Conservation (phyloP, 2,888 invertebrate genomes). For the Schizaphis graminum region DNA sequence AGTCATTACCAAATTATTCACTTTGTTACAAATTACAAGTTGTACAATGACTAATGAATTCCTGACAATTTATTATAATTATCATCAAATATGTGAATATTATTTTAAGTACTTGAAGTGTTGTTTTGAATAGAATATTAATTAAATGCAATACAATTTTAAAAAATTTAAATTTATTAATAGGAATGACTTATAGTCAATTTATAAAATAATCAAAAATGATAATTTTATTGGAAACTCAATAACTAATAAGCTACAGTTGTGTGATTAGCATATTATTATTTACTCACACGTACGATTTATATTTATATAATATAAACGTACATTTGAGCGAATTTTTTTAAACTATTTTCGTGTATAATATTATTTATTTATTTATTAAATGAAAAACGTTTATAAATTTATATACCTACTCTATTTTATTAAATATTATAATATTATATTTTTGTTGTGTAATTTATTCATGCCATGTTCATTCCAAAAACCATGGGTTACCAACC, state of each 20-base stretch:
- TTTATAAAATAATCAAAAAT: not conserved
- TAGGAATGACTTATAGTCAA: not conserved
- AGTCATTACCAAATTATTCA: not conserved
- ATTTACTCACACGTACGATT: not conserved
- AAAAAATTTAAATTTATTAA: not conserved
- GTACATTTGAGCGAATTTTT: not conserved
- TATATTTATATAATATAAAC: not conserved
- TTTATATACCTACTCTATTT: not conserved
- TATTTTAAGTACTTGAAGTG: not conserved
- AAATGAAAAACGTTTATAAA: not conserved
- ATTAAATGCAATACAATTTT: not conserved
- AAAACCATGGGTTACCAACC: not conserved
- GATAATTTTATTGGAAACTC: not conserved
- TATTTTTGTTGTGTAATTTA: not conserved
- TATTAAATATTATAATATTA: not conserved
- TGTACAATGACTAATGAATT: not conserved
- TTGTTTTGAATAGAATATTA: not conserved
- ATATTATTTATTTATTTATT: not conserved
- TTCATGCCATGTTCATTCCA: not conserved
- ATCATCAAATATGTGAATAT: not conserved
- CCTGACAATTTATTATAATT: not conserved
- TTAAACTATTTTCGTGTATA: not conserved
- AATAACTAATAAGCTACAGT: not conserved
- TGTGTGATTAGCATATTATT: not conserved
- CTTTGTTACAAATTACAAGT: not conserved